phyloP scores from a whole-genome alignment of 2,797 vertebrate species.

The Cheirogaleus major region DNA sequence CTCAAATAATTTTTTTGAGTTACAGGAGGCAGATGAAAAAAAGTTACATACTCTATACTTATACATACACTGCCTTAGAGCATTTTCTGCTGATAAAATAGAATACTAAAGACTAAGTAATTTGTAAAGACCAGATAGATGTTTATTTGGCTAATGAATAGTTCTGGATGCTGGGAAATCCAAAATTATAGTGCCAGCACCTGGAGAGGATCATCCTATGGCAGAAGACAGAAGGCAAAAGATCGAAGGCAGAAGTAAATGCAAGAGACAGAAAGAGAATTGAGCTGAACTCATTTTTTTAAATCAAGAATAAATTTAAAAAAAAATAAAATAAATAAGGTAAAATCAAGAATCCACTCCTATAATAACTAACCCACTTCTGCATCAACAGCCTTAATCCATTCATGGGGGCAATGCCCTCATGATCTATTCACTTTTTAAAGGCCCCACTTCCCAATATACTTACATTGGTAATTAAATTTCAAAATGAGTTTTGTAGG shows the following conservation, averaged over 20 bases:
- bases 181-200: background rate
- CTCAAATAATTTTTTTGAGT: background rate
- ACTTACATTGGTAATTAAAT: background rate
- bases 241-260: background rate
- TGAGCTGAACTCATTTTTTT: background rate
- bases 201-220: background rate
- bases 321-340: too few relatives aligned
- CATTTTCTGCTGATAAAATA: background rate
- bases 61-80: background rate
- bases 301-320: background rate
- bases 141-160: background rate
- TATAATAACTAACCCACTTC: background rate
- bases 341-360: background rate
- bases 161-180: background rate
- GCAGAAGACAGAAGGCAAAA: background rate
- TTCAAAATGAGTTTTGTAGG: background rate
- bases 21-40: background rate
- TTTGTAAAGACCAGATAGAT: background rate
- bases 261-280: background rate
- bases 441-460: background rate
- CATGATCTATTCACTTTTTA: background rate
- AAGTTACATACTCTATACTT: background rate
- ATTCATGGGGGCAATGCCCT: background rate
- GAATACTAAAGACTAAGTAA: background rate
- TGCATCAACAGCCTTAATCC: background rate